Base-by-base conservation (phyloP, 1,140 invertebrate species). In the Lucilia sericata region DNA sequence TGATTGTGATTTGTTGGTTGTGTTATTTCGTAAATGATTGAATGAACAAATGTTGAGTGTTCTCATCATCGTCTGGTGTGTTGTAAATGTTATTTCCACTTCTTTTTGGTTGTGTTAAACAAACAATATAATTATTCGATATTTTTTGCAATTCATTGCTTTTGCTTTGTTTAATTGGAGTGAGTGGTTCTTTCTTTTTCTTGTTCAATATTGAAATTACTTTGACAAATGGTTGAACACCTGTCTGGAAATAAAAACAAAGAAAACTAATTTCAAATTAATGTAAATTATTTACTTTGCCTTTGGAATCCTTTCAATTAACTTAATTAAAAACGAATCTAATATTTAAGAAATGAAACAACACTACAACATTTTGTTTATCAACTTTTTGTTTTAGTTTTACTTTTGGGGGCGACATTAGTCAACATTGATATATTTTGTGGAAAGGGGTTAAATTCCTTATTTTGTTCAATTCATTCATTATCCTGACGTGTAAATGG, bases 121-220 rank as follows among this genome's bases (percentile, higher is more conserved):
- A 17, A n/a, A 17, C 12, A 55, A 55, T 12, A n/a, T 55, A 55
- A 55, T 55, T 55, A 55, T 55, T 55, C 2, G 51, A 55, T 10
- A 55, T 55, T 55, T 42, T 55, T 55, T 55, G 51, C 51, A 55
- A 55, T 55, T 55, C 51, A 55, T 55, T 55, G 51, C 51, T 42
- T 42, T 42, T 42, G 3, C 3, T 30, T 30, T 30, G n/a, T 30
- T 30, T 3, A 30, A 49, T 49, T 49, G 49, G 49, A 49, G 49
- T 12, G 13, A 49, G 13, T 49, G 49, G 9, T 49, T 49, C 13
- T 49, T 5, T 49, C 2, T 42, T 42, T 42, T 42, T 42, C 42
- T 10, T 2, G 42, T 42, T 42, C 2, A 42, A 42, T 42, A 42
- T 42, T 42, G 42, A 10, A 42, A 42, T 42, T 42, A 7, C 42